phyloP scores from a whole-genome alignment of 64 coral and sea anemone genomes.

The Hydrozoanthus tunicans region DNA sequence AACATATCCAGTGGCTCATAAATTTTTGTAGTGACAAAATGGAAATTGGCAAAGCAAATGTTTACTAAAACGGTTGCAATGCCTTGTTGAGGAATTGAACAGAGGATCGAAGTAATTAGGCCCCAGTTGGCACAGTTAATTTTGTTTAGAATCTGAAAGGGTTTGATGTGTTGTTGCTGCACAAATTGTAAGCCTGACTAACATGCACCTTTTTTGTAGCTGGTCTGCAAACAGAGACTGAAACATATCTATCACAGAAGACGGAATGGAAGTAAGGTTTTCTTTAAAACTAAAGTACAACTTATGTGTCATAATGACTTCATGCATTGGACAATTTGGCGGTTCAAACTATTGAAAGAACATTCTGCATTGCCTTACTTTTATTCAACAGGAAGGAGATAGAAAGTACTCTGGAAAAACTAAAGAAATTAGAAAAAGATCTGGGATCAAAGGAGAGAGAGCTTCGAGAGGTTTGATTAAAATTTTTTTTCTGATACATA shows the following conservation, averaged over 20 bases:
- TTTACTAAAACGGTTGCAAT: too few species aligned
- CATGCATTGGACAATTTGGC: too few species aligned
- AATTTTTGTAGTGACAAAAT: too few species aligned
- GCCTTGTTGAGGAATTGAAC: too few species aligned
- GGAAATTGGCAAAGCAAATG: too few species aligned
- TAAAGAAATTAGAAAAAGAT: constrained; percentile 79
- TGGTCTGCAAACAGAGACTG: constrained; percentile 64
- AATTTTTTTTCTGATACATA: background rate
- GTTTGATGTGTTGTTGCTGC: too few species aligned
- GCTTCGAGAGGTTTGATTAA: constrained; percentile 61
- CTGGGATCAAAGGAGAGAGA: constrained; percentile 72
- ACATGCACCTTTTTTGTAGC: constrained; percentile 16
- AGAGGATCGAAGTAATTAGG: too few species aligned
- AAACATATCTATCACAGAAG: constrained; percentile 78
- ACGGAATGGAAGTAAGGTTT: constrained; percentile 66
- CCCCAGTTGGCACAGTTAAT: too few species aligned
- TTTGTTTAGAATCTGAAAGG: too few species aligned
- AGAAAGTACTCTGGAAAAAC: constrained; percentile 65
- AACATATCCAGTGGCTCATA: too few species aligned
- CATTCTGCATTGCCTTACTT: background rate
- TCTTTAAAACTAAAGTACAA: background rate
- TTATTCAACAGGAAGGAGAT: constrained; percentile 74
- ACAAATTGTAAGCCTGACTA: too few species aligned
- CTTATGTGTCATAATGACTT: too few species aligned
- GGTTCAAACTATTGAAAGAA: background rate